Evolutionary conservation across 2,113 vertebrate genomes (phyloP), one percentile per base, ranked within the genome.

Genomic region (Xyrauchen texanus): DNA sequence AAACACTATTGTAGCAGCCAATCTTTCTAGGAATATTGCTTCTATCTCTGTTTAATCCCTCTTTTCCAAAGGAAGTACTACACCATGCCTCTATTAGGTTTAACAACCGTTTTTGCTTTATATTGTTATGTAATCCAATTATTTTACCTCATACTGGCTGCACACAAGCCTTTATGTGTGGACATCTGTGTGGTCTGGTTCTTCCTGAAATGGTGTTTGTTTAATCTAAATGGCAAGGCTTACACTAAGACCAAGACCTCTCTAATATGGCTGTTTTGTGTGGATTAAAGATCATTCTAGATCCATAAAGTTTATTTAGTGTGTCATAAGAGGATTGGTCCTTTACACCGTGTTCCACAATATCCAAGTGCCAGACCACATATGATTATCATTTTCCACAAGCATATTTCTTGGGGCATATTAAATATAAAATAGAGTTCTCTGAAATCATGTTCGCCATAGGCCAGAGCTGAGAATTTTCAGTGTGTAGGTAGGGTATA

Each of bases 271-370:
- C 80, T 84, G 81, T 75, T 1, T 34, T 70, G 84, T 72, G 73
- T 15, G 86, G 86, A 89, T 91, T 90, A 92, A 82, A 92, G 88
- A 91, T 92, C 87, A 89, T 80, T 87, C 85, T 84, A 87, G 81
- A 89, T 91, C 85, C 82, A 86, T 90, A 91, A 90, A 90, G 80
- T 90, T 91, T 91, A 90, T 90, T 92, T 90, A 89, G 82, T 81
- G 71, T 86, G 77, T 83, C 81, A 81, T 90, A 91, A 91, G 88
- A 91, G 87, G 89, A 92, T 91, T 91, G 79, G 5, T 66, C 4
- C 46, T 34, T 82, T 72, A 70, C 58, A 77, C 76, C 78, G 83
- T 80, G 80, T 81, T 87, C 78, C 42, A 53, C 73, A 79, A 73
- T 75, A 85, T 87, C 88, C 79, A 80, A 74, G 82, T 75, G 71